Evolutionary conservation across 1,140 invertebrate species (phyloP), one percentile per base, ranked within the genome.

Genomic region (Aphelenchoides fujianensis): DNA sequence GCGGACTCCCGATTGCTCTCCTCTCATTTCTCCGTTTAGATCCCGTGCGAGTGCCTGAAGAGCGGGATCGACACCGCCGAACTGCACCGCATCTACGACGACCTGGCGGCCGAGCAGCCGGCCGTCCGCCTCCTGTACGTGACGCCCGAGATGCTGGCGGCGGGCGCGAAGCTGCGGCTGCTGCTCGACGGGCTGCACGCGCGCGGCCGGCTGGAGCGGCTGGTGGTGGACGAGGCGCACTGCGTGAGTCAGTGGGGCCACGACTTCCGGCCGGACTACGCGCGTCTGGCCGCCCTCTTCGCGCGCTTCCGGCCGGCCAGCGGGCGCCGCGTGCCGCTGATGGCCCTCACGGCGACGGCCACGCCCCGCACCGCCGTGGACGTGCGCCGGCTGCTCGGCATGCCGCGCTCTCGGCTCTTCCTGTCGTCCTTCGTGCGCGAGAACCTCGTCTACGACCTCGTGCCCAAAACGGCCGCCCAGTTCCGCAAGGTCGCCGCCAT

Each of bases 371-470:
- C 91, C 37, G 81, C 85, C 69, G 76, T 82, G 27, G 89, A 90
- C 78, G 90, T 90, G 36, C 35, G 61, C 19, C 31, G 64, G 16
- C 72, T 74, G 37, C 41, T 79, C 2, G 61, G 37, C 27, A 78
- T 74, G 48, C 64, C 31, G 27, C 55, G 74, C 34, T 79, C 78
- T 12, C 79, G 80, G 62, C 70, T 79, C 85, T 89, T 89, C 80
- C 85, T 89, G 62, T 88, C 88, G 77, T 88, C 87, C 80, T 98
- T 97, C 84, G 95, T 97, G 85, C 87, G 95, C 88, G 89, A 71
- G n/a, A n/a, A n/a, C n/a, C n/a, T n/a, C n/a, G n/a, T n/a, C n/a
- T n/a, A n/a, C n/a, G n/a, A n/a, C n/a, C 89, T 96, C 2, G 82
- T 89, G 30, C 87, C 88, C 3, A 95, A 95, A 76, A 84, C 85